These are phyloP conservation scores for Platichthys flesus DNA, from an alignment of 2,113 vertebrate species.

Conservation along the genomic window DNA sequence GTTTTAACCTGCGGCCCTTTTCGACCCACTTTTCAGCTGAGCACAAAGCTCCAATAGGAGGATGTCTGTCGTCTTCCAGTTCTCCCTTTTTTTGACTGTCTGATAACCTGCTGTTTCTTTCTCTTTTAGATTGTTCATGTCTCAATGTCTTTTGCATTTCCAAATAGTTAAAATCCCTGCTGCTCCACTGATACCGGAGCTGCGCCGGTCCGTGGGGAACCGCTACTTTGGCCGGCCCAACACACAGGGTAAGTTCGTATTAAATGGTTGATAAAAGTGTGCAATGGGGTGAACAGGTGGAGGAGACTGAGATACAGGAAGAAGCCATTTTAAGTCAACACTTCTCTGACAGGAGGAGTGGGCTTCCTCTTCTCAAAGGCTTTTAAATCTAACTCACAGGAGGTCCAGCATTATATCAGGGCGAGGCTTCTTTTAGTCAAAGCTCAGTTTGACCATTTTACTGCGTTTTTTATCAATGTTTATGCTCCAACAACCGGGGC, in stretches of 20 bases:
- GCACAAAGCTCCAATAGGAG: slow-evolving; percentile 18
- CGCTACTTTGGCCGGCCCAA: no score
- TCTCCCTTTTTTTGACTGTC: slow-evolving; percentile 2
- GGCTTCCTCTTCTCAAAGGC: not conserved
- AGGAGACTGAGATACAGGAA: no score
- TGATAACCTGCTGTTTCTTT: slow-evolving; percentile 3
- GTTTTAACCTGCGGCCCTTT: slow-evolving; percentile 65
- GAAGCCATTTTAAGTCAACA: no score
- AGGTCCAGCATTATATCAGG: not conserved
- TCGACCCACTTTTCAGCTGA: slow-evolving; percentile 72
- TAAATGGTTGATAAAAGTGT: no score
- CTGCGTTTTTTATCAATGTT: not conserved
- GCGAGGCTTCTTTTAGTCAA: not conserved
- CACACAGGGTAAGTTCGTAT: no score
- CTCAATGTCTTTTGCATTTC: not conserved
- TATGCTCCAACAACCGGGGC: not conserved
- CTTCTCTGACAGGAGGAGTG: not conserved
- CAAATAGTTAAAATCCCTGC: no score
- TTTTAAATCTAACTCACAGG: not conserved
- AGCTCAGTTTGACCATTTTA: not conserved
- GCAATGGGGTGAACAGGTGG: no score
- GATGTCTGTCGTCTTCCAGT: not conserved
- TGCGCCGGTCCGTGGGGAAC: no score
- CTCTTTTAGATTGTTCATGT: not conserved
- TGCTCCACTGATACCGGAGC: no score